Conservation (phyloP, 2,113 vertebrate species). For the Eublepharis macularius region DNA sequence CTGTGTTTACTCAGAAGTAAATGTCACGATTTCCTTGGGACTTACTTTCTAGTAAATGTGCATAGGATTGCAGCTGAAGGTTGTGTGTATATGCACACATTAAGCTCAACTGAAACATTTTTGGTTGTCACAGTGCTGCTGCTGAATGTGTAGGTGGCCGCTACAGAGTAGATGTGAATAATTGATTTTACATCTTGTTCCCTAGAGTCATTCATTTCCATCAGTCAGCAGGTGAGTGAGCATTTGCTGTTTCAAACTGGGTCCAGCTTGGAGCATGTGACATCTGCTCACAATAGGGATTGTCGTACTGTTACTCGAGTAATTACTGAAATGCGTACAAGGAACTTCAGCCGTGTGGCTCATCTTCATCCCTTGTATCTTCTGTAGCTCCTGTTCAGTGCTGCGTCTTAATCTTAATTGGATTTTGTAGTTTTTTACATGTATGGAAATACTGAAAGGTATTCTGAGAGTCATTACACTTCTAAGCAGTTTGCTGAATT, state of each 20-base stretch:
- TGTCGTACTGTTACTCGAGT: conserved; percentile 32
- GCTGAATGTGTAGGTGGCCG: conserved; percentile 50
- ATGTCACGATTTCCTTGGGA: not conserved
- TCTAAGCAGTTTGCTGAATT: not conserved
- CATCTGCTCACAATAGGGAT: conserved; percentile 46
- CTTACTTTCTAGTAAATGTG: not conserved
- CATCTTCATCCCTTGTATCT: conserved; percentile 23
- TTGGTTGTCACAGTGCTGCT: conserved; percentile 44
- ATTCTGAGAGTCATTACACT: not conserved
- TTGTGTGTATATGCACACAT: conserved; percentile 12
- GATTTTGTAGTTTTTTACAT: conserved; percentile 15
- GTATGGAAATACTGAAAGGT: not conserved
- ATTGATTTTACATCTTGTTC: conserved; percentile 69
- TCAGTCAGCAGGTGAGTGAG: conserved; percentile 64
- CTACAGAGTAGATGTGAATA: conserved; percentile 62
- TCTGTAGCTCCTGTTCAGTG: conserved; percentile 28
- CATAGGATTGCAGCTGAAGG: not conserved
- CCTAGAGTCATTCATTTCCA: conserved; percentile 66
- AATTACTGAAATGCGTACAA: conserved; percentile 56
- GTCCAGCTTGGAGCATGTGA: conserved; percentile 48
- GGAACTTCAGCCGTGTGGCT: conserved; percentile 41
- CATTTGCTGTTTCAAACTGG: conserved; percentile 58
- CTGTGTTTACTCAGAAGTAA: not conserved
- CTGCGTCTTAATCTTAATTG: conserved; percentile 28
- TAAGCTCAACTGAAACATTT: conserved; percentile 58